Percentiles rank a stretch among this genome's conserved stretches.
phyloP scores from a whole-genome alignment of 2,888 invertebrate species.

The Bombylius discolor region DNA sequence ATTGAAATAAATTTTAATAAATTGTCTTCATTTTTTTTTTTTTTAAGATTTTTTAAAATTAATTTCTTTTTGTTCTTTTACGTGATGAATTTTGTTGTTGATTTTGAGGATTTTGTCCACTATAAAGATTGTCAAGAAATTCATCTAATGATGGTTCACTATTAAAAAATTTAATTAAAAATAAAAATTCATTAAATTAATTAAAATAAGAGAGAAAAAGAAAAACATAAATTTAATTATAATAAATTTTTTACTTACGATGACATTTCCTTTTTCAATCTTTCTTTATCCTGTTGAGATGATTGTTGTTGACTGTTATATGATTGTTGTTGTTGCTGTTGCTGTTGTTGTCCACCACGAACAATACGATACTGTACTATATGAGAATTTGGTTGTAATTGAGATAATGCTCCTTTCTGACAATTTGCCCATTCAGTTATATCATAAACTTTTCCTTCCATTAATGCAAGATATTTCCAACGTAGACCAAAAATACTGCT shows the following conservation, averaged over 20 bases:
- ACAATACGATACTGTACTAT: slow-evolving; percentile 56
- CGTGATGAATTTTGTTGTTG: slow-evolving; percentile 23
- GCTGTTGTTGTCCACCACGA: slow-evolving; percentile 33
- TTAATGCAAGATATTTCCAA: slow-evolving; percentile 92
- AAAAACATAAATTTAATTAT: slow-evolving; percentile 7
- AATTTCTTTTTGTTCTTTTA: slow-evolving; percentile 32
- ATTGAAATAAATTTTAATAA: too few species aligned
- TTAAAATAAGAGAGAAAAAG: not conserved
- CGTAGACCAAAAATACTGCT: slow-evolving; percentile 75
- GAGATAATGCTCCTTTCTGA: slow-evolving; percentile 47
- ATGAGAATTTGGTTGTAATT: slow-evolving; percentile 82
- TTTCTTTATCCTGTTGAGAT: slow-evolving; percentile 21
- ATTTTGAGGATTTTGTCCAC: slow-evolving; percentile 32
- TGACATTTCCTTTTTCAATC: slow-evolving; percentile 19
- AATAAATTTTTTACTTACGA: slow-evolving; percentile 13
- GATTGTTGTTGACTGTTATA: slow-evolving; percentile 18
- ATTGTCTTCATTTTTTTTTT: too few species aligned
- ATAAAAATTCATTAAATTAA: not conserved
- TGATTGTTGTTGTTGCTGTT: slow-evolving; percentile 26
- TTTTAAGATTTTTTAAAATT: slow-evolving; percentile 6
- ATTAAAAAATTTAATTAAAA: slow-evolving; percentile 5
- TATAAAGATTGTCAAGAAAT: slow-evolving; percentile 35
- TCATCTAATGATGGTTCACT: slow-evolving; percentile 35
- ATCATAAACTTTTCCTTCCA: slow-evolving; percentile 92
- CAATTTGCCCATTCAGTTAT: slow-evolving; percentile 96